Evolutionary conservation across 2,888 invertebrate species (phyloP), one percentile per base, ranked within the genome.

Genomic region (Polydrusus cervinus): DNA sequence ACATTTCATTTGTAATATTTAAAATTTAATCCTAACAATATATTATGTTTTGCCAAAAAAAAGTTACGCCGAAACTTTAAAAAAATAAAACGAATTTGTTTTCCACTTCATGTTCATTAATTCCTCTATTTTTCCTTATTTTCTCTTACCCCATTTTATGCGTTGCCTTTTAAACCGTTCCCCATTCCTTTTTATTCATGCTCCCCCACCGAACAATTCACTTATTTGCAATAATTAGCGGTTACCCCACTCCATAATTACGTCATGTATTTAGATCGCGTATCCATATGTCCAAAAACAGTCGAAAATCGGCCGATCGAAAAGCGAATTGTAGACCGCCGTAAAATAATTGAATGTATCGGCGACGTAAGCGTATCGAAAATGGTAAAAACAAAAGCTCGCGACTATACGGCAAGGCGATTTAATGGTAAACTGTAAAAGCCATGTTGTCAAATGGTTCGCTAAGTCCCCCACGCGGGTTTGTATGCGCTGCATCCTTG

Each of bases 381-480:
- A 61, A 67, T 55, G 66, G 51, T 45, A 72, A 67, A 60, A 75
- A 72, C 40, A 67, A 71, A 68, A 61, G 53, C 65, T 67, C 75
- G 68, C 71, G 71, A 61, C 75, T 72, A 69, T 64, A 61, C 74
- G 74, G 62, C 65, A 62, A 74, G 68, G 69, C 74, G 74, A 66
- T 70, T 65, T 53, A 55, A 71, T 75, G 70, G 64, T 66, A 49
- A 70, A 75, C 70, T 75, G 71, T 71, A 60, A 71, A 71, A 18
- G 75, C 75, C 75, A 72, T 75, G 75, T 75, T 75, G 75, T 71
- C 75, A 68, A 62, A 75, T 75, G 68, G 65, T 51, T 55, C 68
- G 20, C 62, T 10, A 34, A 45, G 68, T 72, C 71, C 75, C 75
- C 75, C 75, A 75, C 75, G 71, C 75, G 68, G 69, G 69, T 74